Conservation (phyloP, 2,888 invertebrate genomes). For the Rhyacophila evoluta region DNA sequence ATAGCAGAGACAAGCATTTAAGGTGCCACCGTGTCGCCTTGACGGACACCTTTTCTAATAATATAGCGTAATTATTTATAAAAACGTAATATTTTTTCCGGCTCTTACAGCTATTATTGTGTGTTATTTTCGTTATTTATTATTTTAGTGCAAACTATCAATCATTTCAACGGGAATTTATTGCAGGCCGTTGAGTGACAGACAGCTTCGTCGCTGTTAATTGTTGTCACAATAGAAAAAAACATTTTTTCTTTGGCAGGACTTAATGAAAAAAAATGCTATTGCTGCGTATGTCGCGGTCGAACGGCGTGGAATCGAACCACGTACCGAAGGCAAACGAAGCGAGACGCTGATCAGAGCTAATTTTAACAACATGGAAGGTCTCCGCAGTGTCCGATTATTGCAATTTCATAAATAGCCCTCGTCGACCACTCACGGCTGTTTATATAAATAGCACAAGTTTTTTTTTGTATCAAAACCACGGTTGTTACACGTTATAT, state of each 20-base stretch:
- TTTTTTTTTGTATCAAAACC: not conserved
- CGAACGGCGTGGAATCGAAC: not conserved
- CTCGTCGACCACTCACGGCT: not conserved
- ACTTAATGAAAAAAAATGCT: not conserved
- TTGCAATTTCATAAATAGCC: constrained; percentile 17
- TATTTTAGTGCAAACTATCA: too few relatives aligned
- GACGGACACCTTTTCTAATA: too few relatives aligned
- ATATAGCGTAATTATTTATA: too few relatives aligned
- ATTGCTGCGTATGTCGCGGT: not conserved
- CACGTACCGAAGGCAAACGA: not conserved
- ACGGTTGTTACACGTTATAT: not conserved
- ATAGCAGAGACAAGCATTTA: too few relatives aligned
- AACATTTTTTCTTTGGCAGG: not conserved
- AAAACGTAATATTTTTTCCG: too few relatives aligned
- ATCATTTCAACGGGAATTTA: too few relatives aligned
- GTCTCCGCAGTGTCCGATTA: constrained; percentile 17
- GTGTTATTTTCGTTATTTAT: too few relatives aligned
- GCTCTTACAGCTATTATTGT: too few relatives aligned
- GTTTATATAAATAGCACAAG: not conserved
- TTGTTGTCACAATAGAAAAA: not conserved
- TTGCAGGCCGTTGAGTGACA: not conserved
- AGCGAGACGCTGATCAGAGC: not conserved
- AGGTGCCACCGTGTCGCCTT: too few relatives aligned
- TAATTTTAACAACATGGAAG: constrained; percentile 15
- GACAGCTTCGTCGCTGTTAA: not conserved